A percentile compares a stretch with the other conserved stretches of the same genome.
These are phyloP conservation scores for Oceanites oceanicus DNA, from an alignment of 2,113 vertebrate genomes.

Conservation along the genomic window DNA sequence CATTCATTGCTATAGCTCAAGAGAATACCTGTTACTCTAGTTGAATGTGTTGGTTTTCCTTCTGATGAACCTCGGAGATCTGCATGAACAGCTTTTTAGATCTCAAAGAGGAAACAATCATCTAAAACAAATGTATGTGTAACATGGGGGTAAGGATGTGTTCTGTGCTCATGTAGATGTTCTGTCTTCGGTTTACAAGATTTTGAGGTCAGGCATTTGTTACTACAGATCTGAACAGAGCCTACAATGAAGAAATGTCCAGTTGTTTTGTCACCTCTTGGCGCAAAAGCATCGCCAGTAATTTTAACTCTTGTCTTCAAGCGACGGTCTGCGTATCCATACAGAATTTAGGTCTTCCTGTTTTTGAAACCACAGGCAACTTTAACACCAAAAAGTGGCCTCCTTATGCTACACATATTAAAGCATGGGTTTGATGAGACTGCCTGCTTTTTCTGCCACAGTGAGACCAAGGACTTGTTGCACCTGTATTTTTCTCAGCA, in stretches of 20 bases:
- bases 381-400: background rate
- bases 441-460: background rate
- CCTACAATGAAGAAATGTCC: background rate
- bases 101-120: background rate
- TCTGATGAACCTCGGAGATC: background rate
- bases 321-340: background rate
- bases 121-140: background rate
- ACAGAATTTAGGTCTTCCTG: background rate
- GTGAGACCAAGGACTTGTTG: rapidly evolving
- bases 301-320: background rate
- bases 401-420: background rate
- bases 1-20: background rate
- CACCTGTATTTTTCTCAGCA: background rate
- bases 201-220: background rate
- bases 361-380: background rate
- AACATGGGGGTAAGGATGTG: background rate
- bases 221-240: background rate
- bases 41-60: background rate
- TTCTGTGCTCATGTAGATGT: background rate
- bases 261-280: background rate
- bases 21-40: background rate
- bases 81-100: background rate
- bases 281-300: background rate
- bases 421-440: background rate
- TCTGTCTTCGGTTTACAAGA: background rate